Base-by-base conservation (phyloP, 1,140 invertebrate species). In the Chlorops oryzae region DNA sequence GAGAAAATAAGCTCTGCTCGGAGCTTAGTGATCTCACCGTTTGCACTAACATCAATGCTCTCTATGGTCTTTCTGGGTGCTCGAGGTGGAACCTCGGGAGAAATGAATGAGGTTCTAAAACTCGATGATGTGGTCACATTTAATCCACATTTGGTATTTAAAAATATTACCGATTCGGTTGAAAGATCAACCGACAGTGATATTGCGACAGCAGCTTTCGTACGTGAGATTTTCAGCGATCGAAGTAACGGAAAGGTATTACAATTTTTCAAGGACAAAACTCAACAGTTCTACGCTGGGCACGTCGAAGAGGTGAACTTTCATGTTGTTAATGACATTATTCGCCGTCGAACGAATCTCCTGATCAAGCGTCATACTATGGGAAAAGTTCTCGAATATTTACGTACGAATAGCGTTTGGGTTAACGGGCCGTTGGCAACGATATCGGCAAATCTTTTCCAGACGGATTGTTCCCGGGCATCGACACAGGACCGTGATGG, bases 11-110 rank as follows among this genome's bases (percentile, higher is more conserved):
- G 83, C 51, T 77, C 80, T 10, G 82, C 81, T 12, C 76, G 87
- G 55, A 90, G 88, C 56, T 73, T 92, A 52, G 80, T 88, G n/a
- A 66, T 92, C 3, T 92, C 89, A 9, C 89, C 90, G 0, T 91
- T 91, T 56, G 88, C 87, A 0, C 80, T 88, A 48, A 88, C 85
- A 2, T 90, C 87, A 3, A 80, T 90, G 62, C 63, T 92, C 3
- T 87, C 89, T 3, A 91, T 92, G 88, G 81, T 92, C 25, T 92
- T 91, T 65, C 77, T 93, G 32, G 90, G 90, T 3, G 88, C 90
- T 3, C 77, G 86, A 52, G 89, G 90, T 27, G 78, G 84, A n/a
- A 92, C 90, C 0, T 90, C 88, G 1, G 86, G 85, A 1, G 87
- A 92, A 77, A 90, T 93, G 84, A 91, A 92, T 61, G 86, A 90